phyloP scores from a whole-genome alignment of 2,888 invertebrate genomes.

The Cyrtodaria siliqua region DNA sequence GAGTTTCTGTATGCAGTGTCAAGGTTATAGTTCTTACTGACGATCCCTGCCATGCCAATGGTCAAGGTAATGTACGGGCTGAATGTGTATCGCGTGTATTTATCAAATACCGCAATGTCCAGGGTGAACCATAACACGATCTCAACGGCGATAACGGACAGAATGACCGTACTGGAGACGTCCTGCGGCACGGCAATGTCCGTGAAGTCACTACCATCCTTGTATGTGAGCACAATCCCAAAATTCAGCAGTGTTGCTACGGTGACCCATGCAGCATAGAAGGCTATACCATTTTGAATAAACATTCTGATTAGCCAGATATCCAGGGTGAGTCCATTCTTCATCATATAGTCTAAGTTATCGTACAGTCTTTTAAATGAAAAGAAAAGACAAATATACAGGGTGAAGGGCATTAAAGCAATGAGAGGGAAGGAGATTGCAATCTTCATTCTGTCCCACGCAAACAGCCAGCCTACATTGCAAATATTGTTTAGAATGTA shows the following conservation, averaged over 20 bases:
- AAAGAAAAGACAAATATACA: slow-evolving; percentile 75
- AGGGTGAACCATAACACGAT: slow-evolving; percentile 76
- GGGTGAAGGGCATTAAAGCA: slow-evolving; percentile 63
- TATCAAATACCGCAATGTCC: slow-evolving; percentile 79
- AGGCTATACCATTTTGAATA: slow-evolving; percentile 82
- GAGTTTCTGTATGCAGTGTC: slow-evolving; percentile 70
- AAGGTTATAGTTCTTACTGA: slow-evolving; percentile 77
- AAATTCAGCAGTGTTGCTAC: slow-evolving; percentile 82
- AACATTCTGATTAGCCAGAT: slow-evolving; percentile 81
- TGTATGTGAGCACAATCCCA: slow-evolving; percentile 76
- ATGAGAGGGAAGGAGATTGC: slow-evolving; percentile 68
- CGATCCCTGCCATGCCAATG: slow-evolving; percentile 77
- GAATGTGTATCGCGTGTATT: slow-evolving; percentile 81
- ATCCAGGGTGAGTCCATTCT: slow-evolving; percentile 68
- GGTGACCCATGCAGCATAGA: slow-evolving; percentile 82
- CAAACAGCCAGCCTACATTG: slow-evolving; percentile 79
- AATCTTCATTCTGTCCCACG: slow-evolving; percentile 79
- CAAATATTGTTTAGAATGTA: slow-evolving; percentile 69
- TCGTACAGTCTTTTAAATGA: slow-evolving; percentile 72
- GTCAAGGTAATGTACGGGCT: slow-evolving; percentile 82
- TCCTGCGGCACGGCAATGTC: too few relatives aligned
- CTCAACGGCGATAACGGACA: slow-evolving; percentile 73
- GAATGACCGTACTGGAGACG: slow-evolving; percentile 73
- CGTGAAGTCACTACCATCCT: slow-evolving; percentile 46
- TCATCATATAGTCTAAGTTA: slow-evolving; percentile 62